Conservation (phyloP, 2,888 invertebrate species). For the Tiliacea citrago region DNA sequence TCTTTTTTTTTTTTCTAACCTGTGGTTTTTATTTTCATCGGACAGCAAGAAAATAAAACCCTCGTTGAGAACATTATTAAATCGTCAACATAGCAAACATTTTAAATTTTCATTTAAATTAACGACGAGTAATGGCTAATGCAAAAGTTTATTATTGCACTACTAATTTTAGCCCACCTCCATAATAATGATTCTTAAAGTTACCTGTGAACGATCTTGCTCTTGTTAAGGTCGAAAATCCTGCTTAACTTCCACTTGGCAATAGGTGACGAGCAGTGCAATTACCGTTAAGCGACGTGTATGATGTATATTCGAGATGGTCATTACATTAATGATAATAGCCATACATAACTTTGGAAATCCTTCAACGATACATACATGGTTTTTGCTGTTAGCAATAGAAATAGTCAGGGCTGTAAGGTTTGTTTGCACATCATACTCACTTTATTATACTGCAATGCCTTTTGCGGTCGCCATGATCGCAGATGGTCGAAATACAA, state of each 20-base stretch:
- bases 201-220: background rate
- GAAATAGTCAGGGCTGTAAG: background rate
- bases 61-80: background rate
- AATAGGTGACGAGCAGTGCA: conserved; percentile 33
- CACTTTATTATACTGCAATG: background rate
- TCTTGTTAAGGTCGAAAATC: conserved; percentile 47
- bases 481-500: too few species aligned
- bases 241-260: conserved; percentile 1
- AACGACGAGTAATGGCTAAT: conserved; percentile 31
- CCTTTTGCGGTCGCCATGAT: background rate
- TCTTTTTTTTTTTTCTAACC: background rate
- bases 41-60: background rate
- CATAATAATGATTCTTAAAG: conserved; percentile 50
- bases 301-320: conserved; percentile 62
- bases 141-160: conserved; percentile 58
- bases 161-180: conserved; percentile 56
- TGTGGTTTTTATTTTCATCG: background rate
- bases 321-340: conserved; percentile 60
- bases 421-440: background rate
- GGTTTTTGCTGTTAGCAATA: conserved; percentile 30
- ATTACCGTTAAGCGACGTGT: conserved; percentile 56
- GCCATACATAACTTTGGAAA: conserved; percentile 46
- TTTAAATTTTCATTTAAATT: too few species aligned
- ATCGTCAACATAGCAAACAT: background rate
- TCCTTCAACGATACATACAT: conserved; percentile 49